A percentile compares a stretch with the other conserved stretches of the same genome.
These are phyloP conservation scores for Heliconius himera DNA, from an alignment of 1,140 invertebrate genomes.

Conservation along the genomic window DNA sequence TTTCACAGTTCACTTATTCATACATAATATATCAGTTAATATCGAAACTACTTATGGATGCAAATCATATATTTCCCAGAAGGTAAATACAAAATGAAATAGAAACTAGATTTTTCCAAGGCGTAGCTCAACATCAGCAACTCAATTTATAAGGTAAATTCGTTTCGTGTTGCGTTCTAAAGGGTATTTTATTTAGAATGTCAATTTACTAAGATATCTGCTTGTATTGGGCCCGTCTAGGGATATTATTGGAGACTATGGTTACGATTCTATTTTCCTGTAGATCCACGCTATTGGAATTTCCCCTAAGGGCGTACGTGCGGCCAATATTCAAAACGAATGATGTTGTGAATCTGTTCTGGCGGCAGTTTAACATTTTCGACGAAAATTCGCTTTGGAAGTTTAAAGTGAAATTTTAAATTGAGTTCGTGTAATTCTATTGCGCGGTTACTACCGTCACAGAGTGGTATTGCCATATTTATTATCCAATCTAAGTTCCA, in stretches of 20 bases:
- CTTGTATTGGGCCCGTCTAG: conserved; percentile 60
- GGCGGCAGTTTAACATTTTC: conserved; percentile 57
- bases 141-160: conserved; percentile 49
- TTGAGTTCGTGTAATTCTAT: conserved; percentile 49
- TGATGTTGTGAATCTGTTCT: conserved; percentile 66
- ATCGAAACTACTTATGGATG: conserved; percentile 32
- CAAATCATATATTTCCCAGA: conserved; percentile 37
- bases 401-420: conserved; percentile 57
- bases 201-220: conserved; percentile 54
- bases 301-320: conserved; percentile 72
- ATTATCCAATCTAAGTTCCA: conserved; percentile 49
- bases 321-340: conserved; percentile 70
- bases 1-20: neutral
- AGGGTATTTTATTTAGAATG: conserved; percentile 54
- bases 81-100: conserved; percentile 41
- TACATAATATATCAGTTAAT: neutral
- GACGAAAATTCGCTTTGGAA: conserved; percentile 50
- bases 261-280: conserved; percentile 66
- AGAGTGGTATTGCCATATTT: conserved; percentile 43
- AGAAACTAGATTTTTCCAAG: conserved; percentile 40
- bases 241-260: conserved; percentile 62
- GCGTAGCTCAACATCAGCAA: conserved; percentile 37
- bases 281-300: conserved; percentile 62
- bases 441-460: conserved; percentile 41
- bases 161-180: conserved; percentile 55